phyloP scores from a whole-genome alignment of 2,888 invertebrate species.

The Tinea trinotella region DNA sequence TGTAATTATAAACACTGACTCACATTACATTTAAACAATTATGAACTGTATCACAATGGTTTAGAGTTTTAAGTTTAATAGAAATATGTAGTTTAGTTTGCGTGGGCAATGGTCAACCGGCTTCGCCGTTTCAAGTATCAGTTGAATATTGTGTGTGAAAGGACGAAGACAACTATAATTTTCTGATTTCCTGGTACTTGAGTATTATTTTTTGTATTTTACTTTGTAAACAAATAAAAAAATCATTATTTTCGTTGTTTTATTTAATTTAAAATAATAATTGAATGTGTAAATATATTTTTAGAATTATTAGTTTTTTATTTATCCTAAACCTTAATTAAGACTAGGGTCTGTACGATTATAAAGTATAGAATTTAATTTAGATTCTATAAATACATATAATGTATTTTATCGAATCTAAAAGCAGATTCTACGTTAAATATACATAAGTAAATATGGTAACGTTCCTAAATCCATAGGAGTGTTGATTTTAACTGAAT shows the following conservation, averaged over 20 bases:
- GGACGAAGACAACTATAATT: background rate
- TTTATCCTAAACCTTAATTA: too few relatives aligned
- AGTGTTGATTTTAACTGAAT: too few relatives aligned
- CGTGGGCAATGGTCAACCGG: background rate
- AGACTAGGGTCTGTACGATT: too few relatives aligned
- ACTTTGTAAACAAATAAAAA: background rate
- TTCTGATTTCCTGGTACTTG: slow-evolving; percentile 4
- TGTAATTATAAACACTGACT: background rate
- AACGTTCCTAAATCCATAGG: too few relatives aligned
- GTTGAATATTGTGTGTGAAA: background rate
- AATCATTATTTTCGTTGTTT: background rate
- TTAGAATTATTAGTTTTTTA: background rate
- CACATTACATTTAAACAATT: background rate
- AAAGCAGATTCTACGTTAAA: too few relatives aligned
- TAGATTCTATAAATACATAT: too few relatives aligned
- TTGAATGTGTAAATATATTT: too few relatives aligned
- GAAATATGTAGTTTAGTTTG: background rate
- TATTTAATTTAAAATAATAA: background rate
- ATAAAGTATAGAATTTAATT: too few relatives aligned
- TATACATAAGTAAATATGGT: too few relatives aligned
- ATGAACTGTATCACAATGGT: background rate
- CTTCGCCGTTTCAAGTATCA: background rate
- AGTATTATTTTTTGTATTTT: background rate
- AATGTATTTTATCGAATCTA: too few relatives aligned
- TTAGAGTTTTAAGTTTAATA: background rate